A percentile compares a stretch with the other conserved stretches of the same genome.
Evolutionary conservation across 2,113 vertebrate species (phyloP).

Genomic region (Hirundichthys speculiger): DNA sequence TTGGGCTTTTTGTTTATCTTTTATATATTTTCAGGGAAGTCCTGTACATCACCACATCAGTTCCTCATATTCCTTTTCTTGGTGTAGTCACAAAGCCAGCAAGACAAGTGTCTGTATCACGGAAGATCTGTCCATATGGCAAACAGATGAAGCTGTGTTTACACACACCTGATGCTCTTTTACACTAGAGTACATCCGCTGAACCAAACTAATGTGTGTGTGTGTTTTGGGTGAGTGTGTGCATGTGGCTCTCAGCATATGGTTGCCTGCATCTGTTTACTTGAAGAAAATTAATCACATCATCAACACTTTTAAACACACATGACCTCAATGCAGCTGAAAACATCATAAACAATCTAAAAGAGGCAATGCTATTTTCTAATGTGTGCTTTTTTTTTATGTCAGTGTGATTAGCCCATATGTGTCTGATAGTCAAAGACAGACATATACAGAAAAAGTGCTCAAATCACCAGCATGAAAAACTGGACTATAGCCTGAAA

Average conservation of each 20-base stretch:
- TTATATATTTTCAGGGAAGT: background rate
- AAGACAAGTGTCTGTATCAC: constrained; percentile 20
- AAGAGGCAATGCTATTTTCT: background rate
- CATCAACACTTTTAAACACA: constrained; percentile 40
- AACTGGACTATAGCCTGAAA: no score
- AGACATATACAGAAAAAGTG: no score
- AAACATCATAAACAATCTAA: constrained; percentile 34
- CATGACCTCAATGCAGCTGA: constrained; percentile 58
- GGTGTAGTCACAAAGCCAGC: constrained; percentile 14
- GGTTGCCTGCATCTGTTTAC: constrained; percentile 59
- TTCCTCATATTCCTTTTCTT: constrained; percentile 17
- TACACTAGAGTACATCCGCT: constrained; percentile 63
- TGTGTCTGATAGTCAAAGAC: no score
- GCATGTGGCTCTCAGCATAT: background rate
- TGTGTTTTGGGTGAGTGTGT: constrained; percentile 22
- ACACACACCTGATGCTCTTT: constrained; percentile 66
- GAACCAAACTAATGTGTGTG: constrained; percentile 10
- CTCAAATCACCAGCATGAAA: background rate
- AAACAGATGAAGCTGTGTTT: constrained; percentile 58
- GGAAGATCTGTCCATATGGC: constrained; percentile 60
- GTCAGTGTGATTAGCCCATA: no score
- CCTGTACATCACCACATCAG: background rate
- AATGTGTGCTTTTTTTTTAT: background rate
- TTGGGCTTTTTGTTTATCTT: background rate
- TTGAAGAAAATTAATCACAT: constrained; percentile 60